These are phyloP conservation scores for Brachirus orientalis DNA, from an alignment of 2,113 vertebrate genomes.

Conservation along the genomic window DNA sequence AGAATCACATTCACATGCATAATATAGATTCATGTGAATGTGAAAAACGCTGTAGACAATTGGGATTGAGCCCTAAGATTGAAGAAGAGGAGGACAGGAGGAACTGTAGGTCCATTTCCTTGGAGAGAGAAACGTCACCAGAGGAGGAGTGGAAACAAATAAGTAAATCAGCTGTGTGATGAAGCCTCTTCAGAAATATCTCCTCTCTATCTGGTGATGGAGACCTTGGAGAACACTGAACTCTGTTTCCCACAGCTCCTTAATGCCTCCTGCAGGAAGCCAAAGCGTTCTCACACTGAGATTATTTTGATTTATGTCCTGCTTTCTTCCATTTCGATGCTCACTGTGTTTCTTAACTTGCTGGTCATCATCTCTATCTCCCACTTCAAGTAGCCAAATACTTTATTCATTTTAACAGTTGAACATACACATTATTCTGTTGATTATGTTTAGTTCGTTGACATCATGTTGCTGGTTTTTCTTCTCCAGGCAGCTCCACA, in stretches of 20 bases:
- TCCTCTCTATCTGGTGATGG: not conserved
- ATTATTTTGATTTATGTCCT: not conserved
- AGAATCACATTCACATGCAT: no score
- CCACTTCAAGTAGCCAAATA: slow-evolving; percentile 21
- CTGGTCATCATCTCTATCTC: slow-evolving; percentile 46
- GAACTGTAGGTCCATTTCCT: no score
- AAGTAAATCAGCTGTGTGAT: not conserved
- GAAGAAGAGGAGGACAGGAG: no score
- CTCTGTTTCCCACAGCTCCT: slow-evolving; percentile 40
- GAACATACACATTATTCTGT: no score
- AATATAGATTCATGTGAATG: no score
- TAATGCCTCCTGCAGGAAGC: slow-evolving; percentile 46
- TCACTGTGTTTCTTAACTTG: slow-evolving; percentile 38
- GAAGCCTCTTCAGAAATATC: no score
- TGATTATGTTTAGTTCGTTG: no score
- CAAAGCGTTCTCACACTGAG: not conserved
- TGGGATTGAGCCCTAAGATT: no score
- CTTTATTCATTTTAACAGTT: no score
- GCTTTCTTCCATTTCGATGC: slow-evolving; percentile 11
- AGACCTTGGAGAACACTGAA: slow-evolving; percentile 15
- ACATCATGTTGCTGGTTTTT: not conserved
- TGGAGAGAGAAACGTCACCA: no score
- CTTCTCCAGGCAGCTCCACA: slow-evolving; percentile 69
- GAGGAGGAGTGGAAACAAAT: not conserved
- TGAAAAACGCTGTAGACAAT: no score